Evolutionary conservation across 2,888 invertebrate species (phyloP).

Genomic region (Synanthedon formicaeformis): DNA sequence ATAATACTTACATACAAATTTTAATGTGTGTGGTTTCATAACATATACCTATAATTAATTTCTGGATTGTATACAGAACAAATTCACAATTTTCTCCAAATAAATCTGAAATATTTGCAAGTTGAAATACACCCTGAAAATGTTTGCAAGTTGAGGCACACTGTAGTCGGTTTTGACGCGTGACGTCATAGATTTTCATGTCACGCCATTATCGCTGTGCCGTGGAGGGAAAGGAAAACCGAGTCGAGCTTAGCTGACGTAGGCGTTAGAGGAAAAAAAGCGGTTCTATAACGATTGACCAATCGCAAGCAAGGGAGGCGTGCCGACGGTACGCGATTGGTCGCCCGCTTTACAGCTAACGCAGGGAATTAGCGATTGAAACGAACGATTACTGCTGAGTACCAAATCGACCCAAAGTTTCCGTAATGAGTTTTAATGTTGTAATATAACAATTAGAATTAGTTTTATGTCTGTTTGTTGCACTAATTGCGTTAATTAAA

Average conservation of each 20-base stretch:
- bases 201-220: neutral
- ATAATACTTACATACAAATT: too few relatives aligned
- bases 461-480: too few relatives aligned
- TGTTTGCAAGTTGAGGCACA: too few relatives aligned
- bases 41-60: too few relatives aligned
- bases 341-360: conserved; percentile 10
- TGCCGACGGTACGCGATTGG: conserved; percentile 52
- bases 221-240: neutral
- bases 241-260: conserved; percentile 33
- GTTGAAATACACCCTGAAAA: too few relatives aligned
- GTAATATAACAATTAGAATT: neutral
- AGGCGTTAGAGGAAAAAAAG: conserved; percentile 65
- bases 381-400: conserved; percentile 43
- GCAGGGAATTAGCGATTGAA: conserved; percentile 4
- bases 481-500: too few relatives aligned
- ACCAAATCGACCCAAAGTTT: neutral
- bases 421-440: neutral
- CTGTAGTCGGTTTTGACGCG: neutral
- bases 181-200: neutral
- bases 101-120: too few relatives aligned
- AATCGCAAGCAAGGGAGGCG: conserved; percentile 61
- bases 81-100: too few relatives aligned
- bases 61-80: too few relatives aligned
- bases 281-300: conserved; percentile 64
- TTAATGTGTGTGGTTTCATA: too few relatives aligned